Evolutionary conservation across 2,797 vertebrate species (phyloP), one percentile per base, ranked within the genome.

Genomic region (Vultur gryphus): DNA sequence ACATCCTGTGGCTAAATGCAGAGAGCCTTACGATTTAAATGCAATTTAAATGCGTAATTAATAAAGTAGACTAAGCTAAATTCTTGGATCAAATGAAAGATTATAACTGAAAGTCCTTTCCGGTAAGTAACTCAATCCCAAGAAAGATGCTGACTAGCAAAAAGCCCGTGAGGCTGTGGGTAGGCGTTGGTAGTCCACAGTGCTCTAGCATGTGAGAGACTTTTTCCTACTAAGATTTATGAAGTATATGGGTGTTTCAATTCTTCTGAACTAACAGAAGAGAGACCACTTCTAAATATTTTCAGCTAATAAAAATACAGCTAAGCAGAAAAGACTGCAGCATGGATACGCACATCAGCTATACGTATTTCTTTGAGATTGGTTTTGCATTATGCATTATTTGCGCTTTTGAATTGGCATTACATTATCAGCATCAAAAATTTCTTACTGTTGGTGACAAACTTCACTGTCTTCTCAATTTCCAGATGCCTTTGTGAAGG

Each of bases 391-490:
- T 95, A 87, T 86, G 90, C 80, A 72, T 93, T 86, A 84, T 88
- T 92, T 81, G 62, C 0, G 1, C 80, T 90, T 84, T 96, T 35
- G 58, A 80, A 26, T 76, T 90, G 91, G 93, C 93, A 89, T 96
- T 92, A 58, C 81, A 52, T 97, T 97, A 91, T 76, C 70, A 62
- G 96, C 93, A 96, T 93, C 84, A 93, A 92, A 97, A 96, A 96
- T 39, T 46, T 97, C 97, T 98, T 97, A 54, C 79, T 75, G 95
- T 97, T 96, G 97, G 84, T 97, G 97, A 98, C 98, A 98, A 90
- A 72, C 61, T 86, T 90, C 23, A 6, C 97, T 58, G 41, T 86
- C 90, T 91, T 72, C 92, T 97, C 91, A 84, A 95, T 97, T 96
- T 91, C 79, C 75, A 55, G 90, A 80, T 71, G 84, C 93, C 87